phyloP scores from a whole-genome alignment of 1,140 invertebrate species.

The Ceratina australensis region DNA sequence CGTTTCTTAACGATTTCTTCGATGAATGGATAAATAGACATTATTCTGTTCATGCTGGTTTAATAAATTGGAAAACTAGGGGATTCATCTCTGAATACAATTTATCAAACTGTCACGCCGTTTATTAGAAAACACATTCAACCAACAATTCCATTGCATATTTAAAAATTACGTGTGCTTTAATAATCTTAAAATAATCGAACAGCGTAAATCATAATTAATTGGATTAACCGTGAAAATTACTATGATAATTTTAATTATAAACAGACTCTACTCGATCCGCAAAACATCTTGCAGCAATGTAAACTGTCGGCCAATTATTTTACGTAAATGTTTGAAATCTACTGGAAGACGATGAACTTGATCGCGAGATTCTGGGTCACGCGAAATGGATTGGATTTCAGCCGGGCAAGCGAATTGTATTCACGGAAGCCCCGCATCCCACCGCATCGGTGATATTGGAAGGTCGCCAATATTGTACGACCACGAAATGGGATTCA shows the following conservation, averaged over 20 bases:
- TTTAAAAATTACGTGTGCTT: too few relatives aligned
- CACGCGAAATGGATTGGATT: constrained; percentile 66
- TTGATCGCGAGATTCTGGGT: constrained; percentile 60
- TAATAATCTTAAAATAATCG: too few relatives aligned
- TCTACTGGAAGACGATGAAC: constrained; percentile 37
- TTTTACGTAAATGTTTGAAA: constrained; percentile 36
- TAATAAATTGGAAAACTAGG: neutral
- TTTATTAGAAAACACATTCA: too few relatives aligned
- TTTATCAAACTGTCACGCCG: neutral
- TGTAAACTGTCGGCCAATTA: neutral
- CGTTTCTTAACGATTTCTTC: neutral
- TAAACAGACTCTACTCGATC: neutral
- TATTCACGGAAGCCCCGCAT: constrained; percentile 29
- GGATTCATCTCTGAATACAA: neutral
- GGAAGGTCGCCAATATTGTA: constrained; percentile 62
- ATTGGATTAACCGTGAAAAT: too few relatives aligned
- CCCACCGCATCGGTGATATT: constrained; percentile 46
- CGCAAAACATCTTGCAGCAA: neutral
- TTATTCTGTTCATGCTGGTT: neutral
- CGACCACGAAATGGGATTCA: constrained; percentile 56
- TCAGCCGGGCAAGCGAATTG: constrained; percentile 44
- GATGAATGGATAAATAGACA: neutral
- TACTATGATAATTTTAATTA: neutral
- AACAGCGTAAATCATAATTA: too few relatives aligned
- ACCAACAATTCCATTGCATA: too few relatives aligned